Conservation (phyloP, 2,797 vertebrate species). For the Meriones psammophilus region DNA sequence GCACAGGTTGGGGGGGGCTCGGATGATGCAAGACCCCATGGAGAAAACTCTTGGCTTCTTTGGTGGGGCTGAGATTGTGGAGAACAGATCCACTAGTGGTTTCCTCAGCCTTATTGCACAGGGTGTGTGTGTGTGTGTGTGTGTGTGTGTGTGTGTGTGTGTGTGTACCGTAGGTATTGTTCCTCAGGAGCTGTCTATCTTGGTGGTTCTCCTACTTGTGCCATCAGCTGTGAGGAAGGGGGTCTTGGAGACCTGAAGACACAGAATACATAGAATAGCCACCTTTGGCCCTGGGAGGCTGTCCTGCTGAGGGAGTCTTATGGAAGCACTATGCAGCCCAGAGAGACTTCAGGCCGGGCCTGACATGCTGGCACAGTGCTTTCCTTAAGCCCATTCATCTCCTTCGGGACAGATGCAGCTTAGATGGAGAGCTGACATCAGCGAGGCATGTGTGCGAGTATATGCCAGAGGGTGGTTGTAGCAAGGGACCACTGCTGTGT, state of each 20-base stretch:
- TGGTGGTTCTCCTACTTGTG: not conserved
- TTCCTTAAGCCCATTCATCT: not conserved
- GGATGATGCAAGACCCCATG: accelerated
- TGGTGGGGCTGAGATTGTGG: not conserved
- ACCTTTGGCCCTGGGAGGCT: not conserved
- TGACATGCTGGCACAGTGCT: not conserved
- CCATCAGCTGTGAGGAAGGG: not conserved
- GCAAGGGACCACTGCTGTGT: not conserved
- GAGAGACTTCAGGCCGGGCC: not conserved
- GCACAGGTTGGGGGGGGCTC: not conserved
- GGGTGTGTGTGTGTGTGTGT: not conserved
- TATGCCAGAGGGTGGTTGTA: no score
- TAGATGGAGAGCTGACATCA: not conserved
- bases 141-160: not conserved
- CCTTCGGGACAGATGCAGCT: not conserved
- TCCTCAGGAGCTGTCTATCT: not conserved
- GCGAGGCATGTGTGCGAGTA: not conserved
- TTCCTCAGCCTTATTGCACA: not conserved
- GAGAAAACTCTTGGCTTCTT: not conserved
- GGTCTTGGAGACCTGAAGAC: not conserved
- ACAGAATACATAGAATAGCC: not conserved
- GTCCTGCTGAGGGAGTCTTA: not conserved
- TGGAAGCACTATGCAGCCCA: not conserved
- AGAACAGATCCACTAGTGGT: not conserved
- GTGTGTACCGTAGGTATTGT: not conserved